A percentile compares a stretch with the other conserved stretches of the same genome.
Evolutionary conservation across 2,797 vertebrate species (phyloP).

Genomic region (Heliangelus exortis): DNA sequence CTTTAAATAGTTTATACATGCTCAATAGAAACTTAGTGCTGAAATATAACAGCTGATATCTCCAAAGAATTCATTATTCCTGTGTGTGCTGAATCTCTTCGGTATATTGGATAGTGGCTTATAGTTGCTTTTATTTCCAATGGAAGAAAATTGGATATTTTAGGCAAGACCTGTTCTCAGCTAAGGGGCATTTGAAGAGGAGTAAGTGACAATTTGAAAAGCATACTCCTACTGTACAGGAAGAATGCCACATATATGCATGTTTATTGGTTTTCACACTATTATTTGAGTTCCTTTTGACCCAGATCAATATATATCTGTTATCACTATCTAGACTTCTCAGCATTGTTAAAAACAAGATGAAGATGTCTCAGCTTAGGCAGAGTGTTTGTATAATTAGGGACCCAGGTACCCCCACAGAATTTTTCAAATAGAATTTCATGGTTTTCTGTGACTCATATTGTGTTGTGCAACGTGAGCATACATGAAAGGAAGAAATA

Average conservation of each 20-base stretch:
- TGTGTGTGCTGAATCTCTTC: not conserved
- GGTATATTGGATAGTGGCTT: not conserved
- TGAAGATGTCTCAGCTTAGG: not conserved
- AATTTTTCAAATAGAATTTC: not conserved
- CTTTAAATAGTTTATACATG: not conserved
- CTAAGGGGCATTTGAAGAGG: not conserved
- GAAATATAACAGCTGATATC: not conserved
- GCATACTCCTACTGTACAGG: not conserved
- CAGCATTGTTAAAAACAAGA: not conserved
- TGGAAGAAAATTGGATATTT: not conserved
- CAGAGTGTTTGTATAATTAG: not conserved
- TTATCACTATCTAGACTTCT: not conserved
- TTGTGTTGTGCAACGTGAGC: not conserved
- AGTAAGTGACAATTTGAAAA: not conserved
- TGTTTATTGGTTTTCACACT: not conserved
- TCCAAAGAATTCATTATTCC: not conserved
- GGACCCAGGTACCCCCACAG: not conserved
- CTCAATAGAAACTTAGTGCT: not conserved
- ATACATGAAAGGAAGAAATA: not conserved
- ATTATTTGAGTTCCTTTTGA: not conserved
- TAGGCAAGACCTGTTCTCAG: not conserved
- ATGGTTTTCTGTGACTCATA: not conserved
- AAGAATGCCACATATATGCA: not conserved
- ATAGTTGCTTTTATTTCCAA: not conserved
- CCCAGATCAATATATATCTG: accelerated